phyloP scores from a whole-genome alignment of 2,797 vertebrate species.

The Hephaestus fuliginosus region DNA sequence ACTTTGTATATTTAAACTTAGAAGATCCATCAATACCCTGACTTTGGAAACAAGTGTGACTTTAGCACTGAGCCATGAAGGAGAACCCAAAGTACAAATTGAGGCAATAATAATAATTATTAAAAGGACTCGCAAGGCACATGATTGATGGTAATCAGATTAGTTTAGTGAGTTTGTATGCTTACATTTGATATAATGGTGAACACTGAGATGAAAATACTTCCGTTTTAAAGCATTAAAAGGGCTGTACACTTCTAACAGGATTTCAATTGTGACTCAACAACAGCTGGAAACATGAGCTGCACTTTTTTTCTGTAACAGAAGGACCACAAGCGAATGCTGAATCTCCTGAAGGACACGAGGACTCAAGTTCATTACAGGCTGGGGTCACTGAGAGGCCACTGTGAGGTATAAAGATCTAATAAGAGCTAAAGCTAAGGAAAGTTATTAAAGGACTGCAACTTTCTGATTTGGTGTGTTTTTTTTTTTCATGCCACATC shows the following conservation, averaged over 20 bases:
- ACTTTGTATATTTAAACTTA: too few relatives aligned
- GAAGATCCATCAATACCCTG: neutral
- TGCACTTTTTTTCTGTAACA: neutral
- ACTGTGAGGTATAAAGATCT: constrained; percentile 5
- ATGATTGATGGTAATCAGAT: neutral
- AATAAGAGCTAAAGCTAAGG: constrained; percentile 16
- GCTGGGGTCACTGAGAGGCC: constrained; percentile 27
- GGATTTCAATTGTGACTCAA: neutral
- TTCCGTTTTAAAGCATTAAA: constrained; percentile 1
- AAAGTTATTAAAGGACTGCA: neutral
- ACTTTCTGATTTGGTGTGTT: neutral
- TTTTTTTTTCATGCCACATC: neutral
- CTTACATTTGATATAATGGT: neutral
- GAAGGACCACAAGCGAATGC: neutral
- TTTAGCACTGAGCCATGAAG: neutral
- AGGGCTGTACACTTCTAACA: neutral
- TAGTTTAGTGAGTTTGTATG: neutral
- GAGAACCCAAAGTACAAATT: neutral
- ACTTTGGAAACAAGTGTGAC: neutral
- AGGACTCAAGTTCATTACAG: neutral
- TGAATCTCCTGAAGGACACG: neutral
- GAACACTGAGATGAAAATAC: constrained; percentile 3
- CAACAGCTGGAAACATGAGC: neutral
- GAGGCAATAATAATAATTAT: neutral
- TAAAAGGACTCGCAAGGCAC: too few relatives aligned